A percentile compares a stretch with the other conserved stretches of the same genome.
Evolutionary conservation across 1,140 invertebrate species (phyloP).

Genomic region (Gonioctena quinquepunctata): DNA sequence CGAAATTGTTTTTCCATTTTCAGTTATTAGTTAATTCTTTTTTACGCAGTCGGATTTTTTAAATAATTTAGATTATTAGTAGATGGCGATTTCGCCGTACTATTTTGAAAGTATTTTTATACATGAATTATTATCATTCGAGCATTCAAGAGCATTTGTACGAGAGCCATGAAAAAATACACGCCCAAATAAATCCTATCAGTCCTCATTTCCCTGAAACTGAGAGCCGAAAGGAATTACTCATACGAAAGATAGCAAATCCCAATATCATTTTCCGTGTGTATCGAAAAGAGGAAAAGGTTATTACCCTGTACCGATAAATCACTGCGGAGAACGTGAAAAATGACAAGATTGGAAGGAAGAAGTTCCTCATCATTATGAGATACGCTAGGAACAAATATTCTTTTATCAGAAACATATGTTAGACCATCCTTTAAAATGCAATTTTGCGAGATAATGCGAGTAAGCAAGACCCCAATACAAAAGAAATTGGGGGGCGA

Average conservation of each 20-base stretch:
- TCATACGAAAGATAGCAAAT: neutral
- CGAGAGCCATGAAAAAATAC: too few relatives aligned
- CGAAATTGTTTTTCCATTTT: too few relatives aligned
- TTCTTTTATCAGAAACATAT: constrained; percentile 53
- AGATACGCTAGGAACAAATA: constrained; percentile 35
- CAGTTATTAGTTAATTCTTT: too few relatives aligned
- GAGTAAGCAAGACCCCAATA: constrained; percentile 39
- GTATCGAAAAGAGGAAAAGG: neutral
- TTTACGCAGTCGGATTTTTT: too few relatives aligned
- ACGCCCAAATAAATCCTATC: too few relatives aligned
- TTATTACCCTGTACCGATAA: constrained; percentile 14
- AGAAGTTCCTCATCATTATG: constrained; percentile 24
- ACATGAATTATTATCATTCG: too few relatives aligned
- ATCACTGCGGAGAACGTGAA: neutral
- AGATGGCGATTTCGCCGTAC: too few relatives aligned
- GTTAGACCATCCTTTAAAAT: constrained; percentile 50
- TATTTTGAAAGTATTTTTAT: too few relatives aligned
- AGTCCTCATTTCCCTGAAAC: too few relatives aligned
- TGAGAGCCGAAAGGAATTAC: neutral
- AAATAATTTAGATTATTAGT: too few relatives aligned
- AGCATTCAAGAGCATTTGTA: too few relatives aligned
- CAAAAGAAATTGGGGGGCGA: constrained; percentile 42
- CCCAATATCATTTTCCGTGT: neutral
- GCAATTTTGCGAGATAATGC: constrained; percentile 52
- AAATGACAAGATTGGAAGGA: constrained; percentile 13